Percentiles rank a stretch among this genome's conserved stretches.
These are phyloP conservation scores for Oreotragus oreotragus DNA, from an alignment of 2,113 vertebrate species.

Conservation along the genomic window DNA sequence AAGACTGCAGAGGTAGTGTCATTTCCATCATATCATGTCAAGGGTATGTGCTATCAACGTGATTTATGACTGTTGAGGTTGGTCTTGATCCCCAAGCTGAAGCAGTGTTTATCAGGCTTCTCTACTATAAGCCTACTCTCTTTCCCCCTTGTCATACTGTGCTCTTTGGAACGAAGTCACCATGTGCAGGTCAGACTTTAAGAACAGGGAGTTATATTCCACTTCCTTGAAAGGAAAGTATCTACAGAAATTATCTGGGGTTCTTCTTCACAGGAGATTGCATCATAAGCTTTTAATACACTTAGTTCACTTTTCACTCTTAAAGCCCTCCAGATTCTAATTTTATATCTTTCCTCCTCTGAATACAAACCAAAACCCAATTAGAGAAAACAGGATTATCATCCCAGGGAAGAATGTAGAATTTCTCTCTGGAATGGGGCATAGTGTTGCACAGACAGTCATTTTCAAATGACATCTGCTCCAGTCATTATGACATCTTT, in stretches of 20 bases:
- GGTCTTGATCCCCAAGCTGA: not conserved
- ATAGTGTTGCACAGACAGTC: not conserved
- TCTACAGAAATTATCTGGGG: not conserved
- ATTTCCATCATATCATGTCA: not conserved
- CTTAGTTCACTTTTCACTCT: not conserved
- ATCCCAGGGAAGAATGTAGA: not conserved
- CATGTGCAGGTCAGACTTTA: not conserved
- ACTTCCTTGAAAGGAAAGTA: not conserved
- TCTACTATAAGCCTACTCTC: not conserved
- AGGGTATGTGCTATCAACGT: not conserved
- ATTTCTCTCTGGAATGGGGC: not conserved
- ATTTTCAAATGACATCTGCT: conserved; percentile 5
- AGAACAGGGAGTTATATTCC: not conserved
- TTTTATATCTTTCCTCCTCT: not conserved
- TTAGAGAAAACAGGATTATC: not conserved
- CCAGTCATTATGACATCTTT: no score
- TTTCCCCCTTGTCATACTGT: no score
- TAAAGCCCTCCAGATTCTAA: not conserved
- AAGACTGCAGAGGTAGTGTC: not conserved
- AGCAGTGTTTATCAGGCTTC: not conserved
- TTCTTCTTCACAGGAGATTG: not conserved
- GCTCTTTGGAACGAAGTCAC: not conserved
- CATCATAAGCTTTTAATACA: not conserved
- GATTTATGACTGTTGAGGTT: not conserved
- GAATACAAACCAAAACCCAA: not conserved